Evolutionary conservation across 2,797 vertebrate genomes (phyloP), one percentile per base, ranked within the genome.

Genomic region (Tamandua tetradactyla): DNA sequence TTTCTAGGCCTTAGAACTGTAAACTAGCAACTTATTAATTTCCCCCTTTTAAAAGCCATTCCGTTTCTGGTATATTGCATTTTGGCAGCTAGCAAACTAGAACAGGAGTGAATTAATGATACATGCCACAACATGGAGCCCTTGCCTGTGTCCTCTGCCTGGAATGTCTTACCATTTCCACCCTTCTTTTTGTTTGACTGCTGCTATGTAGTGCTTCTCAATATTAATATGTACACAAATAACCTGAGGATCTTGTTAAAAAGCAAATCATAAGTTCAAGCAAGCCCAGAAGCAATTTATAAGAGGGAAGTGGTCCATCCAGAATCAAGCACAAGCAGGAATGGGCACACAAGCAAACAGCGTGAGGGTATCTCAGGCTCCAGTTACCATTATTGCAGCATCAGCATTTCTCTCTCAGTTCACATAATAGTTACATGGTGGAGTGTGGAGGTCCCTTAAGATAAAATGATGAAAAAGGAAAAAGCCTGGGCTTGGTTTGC

Each of bases 221-320:
- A 89, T 76, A 74, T 79, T 69, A 89, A 88, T 35, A 74, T 61
- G 40, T n/a, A n/a, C n/a, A n/a, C n/a, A n/a, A n/a, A n/a, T n/a
- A n/a, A n/a, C n/a, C n/a, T n/a, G n/a, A n/a, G 32, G 20, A 59
- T 62, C 49, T 75, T 69, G 1, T 69, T 75, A 64, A 79, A 40
- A 66, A 23, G 27, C 8, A 42, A 84, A 66, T 13, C 55, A 22
- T 27, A 12, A 66, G 52, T 12, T 32, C 35, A 44, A 35, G 72
- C 2, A n/a, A 62, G 52, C 30, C 17, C 76, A 64, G 68, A 64
- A 30, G 4, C 59, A 49, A 5, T 49, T 35, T 52, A 35, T 25
- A n/a, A 52, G 44, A 25, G 3, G 32, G 42, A 69, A 37, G 32
- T 12, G 20, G 49, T 35, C 1, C 17, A 4, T 42, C 9, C n/a